A percentile compares a stretch with the other conserved stretches of the same genome.
phyloP scores from a whole-genome alignment of 92 coral and sea anemone genomes.

The Phenganax subtilis region DNA sequence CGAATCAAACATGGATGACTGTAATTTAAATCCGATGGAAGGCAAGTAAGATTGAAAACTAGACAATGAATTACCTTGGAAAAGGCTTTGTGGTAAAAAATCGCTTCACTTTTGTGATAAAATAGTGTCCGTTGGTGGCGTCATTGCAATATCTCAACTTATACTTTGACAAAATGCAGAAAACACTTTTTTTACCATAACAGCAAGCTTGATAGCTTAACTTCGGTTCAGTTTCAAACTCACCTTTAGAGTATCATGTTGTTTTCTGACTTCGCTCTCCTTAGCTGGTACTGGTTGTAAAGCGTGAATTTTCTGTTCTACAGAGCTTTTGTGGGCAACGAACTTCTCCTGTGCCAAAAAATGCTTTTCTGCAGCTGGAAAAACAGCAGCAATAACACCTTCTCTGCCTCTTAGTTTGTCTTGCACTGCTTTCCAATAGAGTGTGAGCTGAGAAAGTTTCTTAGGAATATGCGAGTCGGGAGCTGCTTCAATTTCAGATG shows the following conservation, averaged over 20 bases:
- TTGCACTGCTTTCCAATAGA: conserved; percentile 66
- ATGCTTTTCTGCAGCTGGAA: conserved; percentile 85
- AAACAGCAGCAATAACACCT: conserved; percentile 62
- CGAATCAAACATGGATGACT: too few species aligned
- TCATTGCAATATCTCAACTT: too few species aligned
- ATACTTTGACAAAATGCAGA: too few species aligned
- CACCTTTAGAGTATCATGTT: conserved; percentile 53
- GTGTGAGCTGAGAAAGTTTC: conserved; percentile 63
- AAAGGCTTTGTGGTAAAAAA: too few species aligned
- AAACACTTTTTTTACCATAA: too few species aligned
- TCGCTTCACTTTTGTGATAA: too few species aligned
- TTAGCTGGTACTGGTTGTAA: conserved; percentile 79
- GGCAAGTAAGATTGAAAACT: too few species aligned
- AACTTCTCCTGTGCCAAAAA: conserved; percentile 65
- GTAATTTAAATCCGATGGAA: too few species aligned
- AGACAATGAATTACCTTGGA: too few species aligned
- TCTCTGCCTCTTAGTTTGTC: conserved; percentile 62
- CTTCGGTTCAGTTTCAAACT: not conserved
- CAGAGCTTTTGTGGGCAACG: conserved; percentile 66
- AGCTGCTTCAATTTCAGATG: conserved; percentile 57
- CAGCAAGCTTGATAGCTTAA: not conserved
- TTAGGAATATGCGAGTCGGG: conserved; percentile 65
- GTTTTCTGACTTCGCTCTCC: conserved; percentile 52
- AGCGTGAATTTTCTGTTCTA: conserved; percentile 70
- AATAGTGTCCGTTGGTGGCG: too few species aligned